These are phyloP conservation scores for Bibio marci DNA, from an alignment of 2,888 invertebrate species.

Conservation along the genomic window DNA sequence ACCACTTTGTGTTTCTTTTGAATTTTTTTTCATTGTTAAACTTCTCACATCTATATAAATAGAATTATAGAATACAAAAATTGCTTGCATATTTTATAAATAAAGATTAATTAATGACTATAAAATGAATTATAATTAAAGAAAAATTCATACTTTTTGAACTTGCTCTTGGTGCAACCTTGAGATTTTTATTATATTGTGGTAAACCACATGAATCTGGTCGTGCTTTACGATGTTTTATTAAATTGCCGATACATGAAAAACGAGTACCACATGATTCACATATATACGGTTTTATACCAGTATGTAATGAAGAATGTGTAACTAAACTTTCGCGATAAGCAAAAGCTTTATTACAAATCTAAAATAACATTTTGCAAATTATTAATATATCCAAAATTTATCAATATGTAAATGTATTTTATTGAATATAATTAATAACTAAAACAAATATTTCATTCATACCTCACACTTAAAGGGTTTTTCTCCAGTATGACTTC, in stretches of 20 bases:
- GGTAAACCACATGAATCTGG: constrained; percentile 28
- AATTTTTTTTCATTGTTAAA: constrained; percentile 4
- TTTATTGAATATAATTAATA: too few relatives aligned
- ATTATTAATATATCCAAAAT: too few relatives aligned
- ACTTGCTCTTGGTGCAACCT: constrained; percentile 9
- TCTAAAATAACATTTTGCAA: too few relatives aligned
- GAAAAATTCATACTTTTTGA: constrained; percentile 4
- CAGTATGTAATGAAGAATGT: constrained; percentile 31
- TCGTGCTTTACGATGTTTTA: constrained; percentile 31
- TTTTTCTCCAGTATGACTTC: constrained; percentile 20
- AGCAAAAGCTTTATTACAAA: constrained; percentile 29
- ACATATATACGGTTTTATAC: constrained; percentile 28
- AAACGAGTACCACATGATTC: constrained; percentile 31
- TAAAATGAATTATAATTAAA: not conserved
- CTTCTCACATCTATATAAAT: constrained; percentile 4
- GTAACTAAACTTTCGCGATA: constrained; percentile 31
- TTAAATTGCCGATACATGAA: constrained; percentile 31
- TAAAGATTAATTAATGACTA: not conserved
- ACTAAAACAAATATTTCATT: too few relatives aligned
- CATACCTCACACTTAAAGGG: constrained; percentile 23
- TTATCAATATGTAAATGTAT: too few relatives aligned
- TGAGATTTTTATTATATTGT: constrained; percentile 16
- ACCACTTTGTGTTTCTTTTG: not conserved
- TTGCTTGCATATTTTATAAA: not conserved
- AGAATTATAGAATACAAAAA: not conserved